Evolutionary conservation across 2,888 invertebrate genomes (phyloP).

Genomic region (Zaprionus bogoriensis): DNA sequence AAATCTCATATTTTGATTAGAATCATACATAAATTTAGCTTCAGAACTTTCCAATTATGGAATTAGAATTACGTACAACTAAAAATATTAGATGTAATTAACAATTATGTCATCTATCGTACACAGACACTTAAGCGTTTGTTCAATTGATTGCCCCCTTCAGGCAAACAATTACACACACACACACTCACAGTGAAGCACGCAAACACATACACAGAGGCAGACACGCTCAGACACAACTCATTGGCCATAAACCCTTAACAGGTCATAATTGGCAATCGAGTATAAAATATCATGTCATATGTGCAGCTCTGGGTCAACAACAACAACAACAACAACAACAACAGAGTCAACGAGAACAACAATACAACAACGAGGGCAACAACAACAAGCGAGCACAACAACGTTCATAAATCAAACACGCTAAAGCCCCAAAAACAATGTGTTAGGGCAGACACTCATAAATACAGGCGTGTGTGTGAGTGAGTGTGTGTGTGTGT

Average conservation of each 20-base stretch:
- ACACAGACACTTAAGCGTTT: constrained; percentile 32
- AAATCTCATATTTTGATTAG: background rate
- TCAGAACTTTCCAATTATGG: background rate
- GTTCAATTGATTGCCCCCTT: constrained; percentile 40
- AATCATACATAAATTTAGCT: background rate
- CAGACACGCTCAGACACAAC: background rate
- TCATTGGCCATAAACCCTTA: constrained; percentile 53
- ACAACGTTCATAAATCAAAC: constrained; percentile 59
- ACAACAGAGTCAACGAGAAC: constrained; percentile 23
- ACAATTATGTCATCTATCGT: constrained; percentile 18
- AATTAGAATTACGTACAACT: background rate
- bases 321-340: constrained; percentile 26
- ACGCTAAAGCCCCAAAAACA: constrained; percentile 50
- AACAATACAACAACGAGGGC: constrained; percentile 24
- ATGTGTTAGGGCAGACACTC: constrained; percentile 28
- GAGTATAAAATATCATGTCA: constrained; percentile 66
- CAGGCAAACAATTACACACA: constrained; percentile 41
- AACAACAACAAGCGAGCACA: constrained; percentile 16
- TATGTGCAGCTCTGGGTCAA: constrained; percentile 48
- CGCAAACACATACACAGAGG: constrained; percentile 1
- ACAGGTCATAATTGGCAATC: constrained; percentile 73
- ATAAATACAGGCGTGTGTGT: constrained; percentile 24
- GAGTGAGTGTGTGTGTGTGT: constrained; percentile 14
- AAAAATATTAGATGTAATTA: constrained; percentile 31
- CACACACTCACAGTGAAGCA: background rate